Evolutionary conservation across 1,140 invertebrate species (phyloP).

Genomic region (Lineus longissimus): DNA sequence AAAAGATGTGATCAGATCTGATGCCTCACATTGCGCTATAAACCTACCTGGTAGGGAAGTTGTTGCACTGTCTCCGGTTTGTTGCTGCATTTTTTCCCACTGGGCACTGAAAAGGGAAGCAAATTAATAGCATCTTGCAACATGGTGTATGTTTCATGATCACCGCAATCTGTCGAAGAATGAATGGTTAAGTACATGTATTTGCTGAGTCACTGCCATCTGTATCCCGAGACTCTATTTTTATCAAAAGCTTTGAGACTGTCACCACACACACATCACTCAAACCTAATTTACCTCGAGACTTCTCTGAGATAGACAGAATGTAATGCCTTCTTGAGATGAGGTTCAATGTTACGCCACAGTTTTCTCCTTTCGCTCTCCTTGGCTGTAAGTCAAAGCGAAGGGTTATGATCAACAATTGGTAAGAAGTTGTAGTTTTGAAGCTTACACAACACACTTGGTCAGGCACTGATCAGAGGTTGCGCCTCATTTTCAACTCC

Average conservation of each 20-base stretch:
- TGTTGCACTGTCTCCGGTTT: not conserved
- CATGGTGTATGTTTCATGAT: not conserved
- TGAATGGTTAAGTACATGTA: too few relatives aligned
- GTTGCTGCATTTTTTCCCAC: conserved; percentile 37
- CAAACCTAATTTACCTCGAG: conserved; percentile 49
- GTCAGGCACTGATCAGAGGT: too few relatives aligned
- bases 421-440: not conserved
- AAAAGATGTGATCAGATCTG: too few relatives aligned
- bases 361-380: conserved; percentile 65
- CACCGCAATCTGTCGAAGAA: too few relatives aligned
- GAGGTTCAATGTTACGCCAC: conserved; percentile 73
- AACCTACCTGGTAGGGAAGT: not conserved
- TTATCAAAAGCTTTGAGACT: too few relatives aligned
- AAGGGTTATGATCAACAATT: too few relatives aligned
- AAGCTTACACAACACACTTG: too few relatives aligned
- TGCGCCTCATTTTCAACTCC: too few relatives aligned
- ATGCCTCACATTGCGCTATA: too few relatives aligned
- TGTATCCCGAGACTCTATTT: too few relatives aligned
- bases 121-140: not conserved
- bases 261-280: too few relatives aligned
- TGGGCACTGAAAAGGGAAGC: conserved; percentile 28
- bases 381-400: conserved; percentile 40
- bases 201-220: too few relatives aligned
- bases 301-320: conserved; percentile 72
- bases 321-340: conserved; percentile 69